These are phyloP conservation scores for Bombylius major DNA, from an alignment of 2,888 invertebrate species.

Conservation along the genomic window DNA sequence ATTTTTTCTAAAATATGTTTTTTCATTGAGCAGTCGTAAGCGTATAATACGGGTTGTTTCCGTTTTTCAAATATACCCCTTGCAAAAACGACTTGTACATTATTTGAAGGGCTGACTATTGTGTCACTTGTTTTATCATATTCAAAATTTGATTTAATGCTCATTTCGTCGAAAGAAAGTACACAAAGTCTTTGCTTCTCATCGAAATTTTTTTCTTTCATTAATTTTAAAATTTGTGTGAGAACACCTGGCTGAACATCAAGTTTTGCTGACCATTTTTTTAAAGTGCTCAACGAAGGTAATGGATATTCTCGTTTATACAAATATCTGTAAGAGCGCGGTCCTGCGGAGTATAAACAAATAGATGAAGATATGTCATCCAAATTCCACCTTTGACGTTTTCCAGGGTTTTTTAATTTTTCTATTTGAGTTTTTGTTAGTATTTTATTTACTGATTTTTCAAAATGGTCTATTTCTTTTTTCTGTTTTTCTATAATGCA, in stretches of 20 bases:
- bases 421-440: too few relatives aligned
- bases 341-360: too few relatives aligned
- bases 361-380: too few relatives aligned
- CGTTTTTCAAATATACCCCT: too few relatives aligned
- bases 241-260: not conserved
- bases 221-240: too few relatives aligned
- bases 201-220: too few relatives aligned
- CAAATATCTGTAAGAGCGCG: not conserved
- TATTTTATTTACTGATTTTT: too few relatives aligned
- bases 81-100: not conserved
- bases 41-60: too few relatives aligned
- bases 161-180: not conserved
- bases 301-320: not conserved
- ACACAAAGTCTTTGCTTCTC: not conserved
- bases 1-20: not conserved
- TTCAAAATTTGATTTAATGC: not conserved
- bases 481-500: too few relatives aligned
- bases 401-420: too few relatives aligned
- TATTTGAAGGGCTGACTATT: not conserved
- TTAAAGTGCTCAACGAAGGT: not conserved
- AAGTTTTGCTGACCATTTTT: not conserved
- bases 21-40: not conserved
- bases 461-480: too few relatives aligned
- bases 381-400: too few relatives aligned
- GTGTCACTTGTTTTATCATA: not conserved